Evolutionary conservation across 2,888 invertebrate genomes (phyloP).

Genomic region (Prosopocoilus inquinatus): DNA sequence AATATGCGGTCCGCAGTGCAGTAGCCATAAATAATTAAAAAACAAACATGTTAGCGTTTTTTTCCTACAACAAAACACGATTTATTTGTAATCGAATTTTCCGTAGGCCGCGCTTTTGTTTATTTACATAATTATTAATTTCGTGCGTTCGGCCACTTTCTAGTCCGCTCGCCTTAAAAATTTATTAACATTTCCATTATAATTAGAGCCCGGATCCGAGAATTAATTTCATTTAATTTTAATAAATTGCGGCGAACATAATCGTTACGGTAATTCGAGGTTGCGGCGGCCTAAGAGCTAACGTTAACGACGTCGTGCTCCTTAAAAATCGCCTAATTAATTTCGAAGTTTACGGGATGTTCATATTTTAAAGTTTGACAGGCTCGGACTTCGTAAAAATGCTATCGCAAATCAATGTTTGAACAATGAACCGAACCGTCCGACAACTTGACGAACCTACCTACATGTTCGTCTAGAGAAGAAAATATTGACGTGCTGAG

Average conservation of each 20-base stretch:
- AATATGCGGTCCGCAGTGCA: too few relatives aligned
- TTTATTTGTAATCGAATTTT: constrained; percentile 4
- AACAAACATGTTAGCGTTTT: too few relatives aligned
- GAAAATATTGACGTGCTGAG: constrained; percentile 17
- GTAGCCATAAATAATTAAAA: too few relatives aligned
- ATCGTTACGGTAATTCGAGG: background rate
- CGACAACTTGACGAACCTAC: constrained; percentile 21
- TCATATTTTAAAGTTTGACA: constrained; percentile 14
- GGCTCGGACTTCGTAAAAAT: constrained; percentile 15
- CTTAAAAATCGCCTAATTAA: constrained; percentile 7
- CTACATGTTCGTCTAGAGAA: constrained; percentile 14
- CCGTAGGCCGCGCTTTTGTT: background rate
- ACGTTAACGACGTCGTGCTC: background rate
- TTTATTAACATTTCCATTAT: too few relatives aligned
- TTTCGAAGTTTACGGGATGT: constrained; percentile 5
- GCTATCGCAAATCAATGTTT: constrained; percentile 14
- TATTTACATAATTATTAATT: constrained; percentile 10
- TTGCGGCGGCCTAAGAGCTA: background rate
- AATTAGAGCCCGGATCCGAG: too few relatives aligned
- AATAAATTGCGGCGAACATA: background rate
- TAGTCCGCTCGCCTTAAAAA: too few relatives aligned
- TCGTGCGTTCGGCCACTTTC: too few relatives aligned
- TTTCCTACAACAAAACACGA: background rate
- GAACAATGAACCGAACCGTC: constrained; percentile 19
- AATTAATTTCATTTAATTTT: too few relatives aligned